A percentile compares a stretch with the other conserved stretches of the same genome.
These are phyloP conservation scores for Lumbricus terrestris DNA, from an alignment of 2,888 invertebrate species.

Conservation along the genomic window DNA sequence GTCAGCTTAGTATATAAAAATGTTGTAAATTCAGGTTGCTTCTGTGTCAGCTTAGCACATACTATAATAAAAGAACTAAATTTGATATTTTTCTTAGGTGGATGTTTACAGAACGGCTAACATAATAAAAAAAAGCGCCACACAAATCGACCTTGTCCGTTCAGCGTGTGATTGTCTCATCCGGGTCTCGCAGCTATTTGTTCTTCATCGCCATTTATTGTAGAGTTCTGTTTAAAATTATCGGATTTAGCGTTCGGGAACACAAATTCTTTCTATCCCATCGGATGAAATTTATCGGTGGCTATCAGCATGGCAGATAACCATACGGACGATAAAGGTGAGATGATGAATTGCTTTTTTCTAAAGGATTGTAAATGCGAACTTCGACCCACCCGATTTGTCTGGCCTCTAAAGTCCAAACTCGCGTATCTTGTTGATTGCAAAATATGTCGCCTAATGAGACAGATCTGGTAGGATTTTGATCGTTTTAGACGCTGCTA, in stretches of 20 bases:
- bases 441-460: background rate
- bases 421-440: background rate
- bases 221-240: background rate
- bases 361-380: background rate
- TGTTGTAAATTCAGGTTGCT: no score
- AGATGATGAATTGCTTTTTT: background rate
- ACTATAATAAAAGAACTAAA: no score
- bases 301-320: slow-evolving; percentile 1
- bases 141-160: background rate
- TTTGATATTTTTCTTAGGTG: no score
- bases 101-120: no score
- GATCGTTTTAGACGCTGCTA: background rate
- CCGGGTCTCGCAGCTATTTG: background rate
- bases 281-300: background rate
- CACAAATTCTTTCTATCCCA: background rate
- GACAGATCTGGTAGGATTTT: background rate
- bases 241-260: background rate
- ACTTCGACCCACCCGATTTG: background rate
- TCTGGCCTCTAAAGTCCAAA: background rate
- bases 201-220: slow-evolving; percentile 10
- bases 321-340: background rate
- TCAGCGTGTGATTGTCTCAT: background rate
- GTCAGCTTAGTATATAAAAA: no score
- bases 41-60: no score
- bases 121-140: background rate